phyloP scores from a whole-genome alignment of 2,888 invertebrate genomes.

The Unio pictorum region DNA sequence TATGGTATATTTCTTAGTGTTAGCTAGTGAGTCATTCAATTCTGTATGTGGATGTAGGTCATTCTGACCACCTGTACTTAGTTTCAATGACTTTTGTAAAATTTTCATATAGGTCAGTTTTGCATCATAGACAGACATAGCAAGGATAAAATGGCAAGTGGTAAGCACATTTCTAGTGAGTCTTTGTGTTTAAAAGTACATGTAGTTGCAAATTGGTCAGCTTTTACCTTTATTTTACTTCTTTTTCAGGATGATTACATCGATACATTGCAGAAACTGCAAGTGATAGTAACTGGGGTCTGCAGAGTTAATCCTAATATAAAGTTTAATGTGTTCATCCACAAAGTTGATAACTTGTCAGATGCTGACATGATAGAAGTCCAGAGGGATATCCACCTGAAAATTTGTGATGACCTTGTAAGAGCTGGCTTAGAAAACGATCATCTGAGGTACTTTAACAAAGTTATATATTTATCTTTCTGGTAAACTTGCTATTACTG shows the following conservation, averaged over 20 bases:
- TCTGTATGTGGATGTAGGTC: no score
- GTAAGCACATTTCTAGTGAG: no score
- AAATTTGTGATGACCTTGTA: constrained; percentile 93
- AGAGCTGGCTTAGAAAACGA: constrained; percentile 80
- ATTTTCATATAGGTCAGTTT: no score
- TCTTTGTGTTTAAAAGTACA: neutral
- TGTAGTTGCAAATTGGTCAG: no score
- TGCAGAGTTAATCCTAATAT: constrained; percentile 95
- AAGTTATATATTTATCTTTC: neutral
- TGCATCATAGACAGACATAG: no score
- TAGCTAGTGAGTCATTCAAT: no score
- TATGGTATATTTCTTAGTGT: no score
- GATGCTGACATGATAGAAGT: constrained; percentile 99
- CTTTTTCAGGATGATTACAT: constrained; percentile 89
- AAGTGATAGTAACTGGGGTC: constrained; percentile 92
- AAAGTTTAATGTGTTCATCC: constrained; percentile 97
- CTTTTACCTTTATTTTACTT: neutral
- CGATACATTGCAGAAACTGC: constrained; percentile 93
- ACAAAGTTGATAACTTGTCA: constrained; percentile 98
- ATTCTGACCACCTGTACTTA: no score
- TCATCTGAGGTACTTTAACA: constrained; percentile 54
- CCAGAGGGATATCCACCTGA: constrained; percentile 96
- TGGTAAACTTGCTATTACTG: neutral
- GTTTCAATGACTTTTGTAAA: no score
- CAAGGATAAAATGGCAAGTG: no score